A percentile compares a stretch with the other conserved stretches of the same genome.
Conservation (phyloP, 2,888 invertebrate genomes). For the Platerodrilus igneus region DNA sequence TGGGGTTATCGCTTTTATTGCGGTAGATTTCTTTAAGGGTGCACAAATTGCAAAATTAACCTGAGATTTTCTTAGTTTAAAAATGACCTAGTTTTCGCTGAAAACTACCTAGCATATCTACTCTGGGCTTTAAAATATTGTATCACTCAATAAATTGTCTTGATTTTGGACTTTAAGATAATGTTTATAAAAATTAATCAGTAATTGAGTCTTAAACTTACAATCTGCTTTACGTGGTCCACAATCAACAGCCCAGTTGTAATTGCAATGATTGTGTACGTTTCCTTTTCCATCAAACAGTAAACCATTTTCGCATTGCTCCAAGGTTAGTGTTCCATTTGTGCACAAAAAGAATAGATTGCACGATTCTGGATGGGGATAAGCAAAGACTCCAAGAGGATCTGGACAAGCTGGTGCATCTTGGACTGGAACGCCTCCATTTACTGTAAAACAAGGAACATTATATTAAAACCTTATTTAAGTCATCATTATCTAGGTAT, state of each 20-base stretch:
- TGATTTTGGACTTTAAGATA: no score
- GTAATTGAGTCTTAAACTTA: constrained; percentile 54
- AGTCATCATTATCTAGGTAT: no score
- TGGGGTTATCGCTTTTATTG: no score
- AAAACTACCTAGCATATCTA: no score
- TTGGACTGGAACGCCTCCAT: constrained; percentile 57
- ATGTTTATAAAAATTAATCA: not conserved
- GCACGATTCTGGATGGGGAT: constrained; percentile 82
- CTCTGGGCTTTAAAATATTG: no score
- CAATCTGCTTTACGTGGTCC: constrained; percentile 74
- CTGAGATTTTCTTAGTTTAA: no score
- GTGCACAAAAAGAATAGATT: constrained; percentile 88
- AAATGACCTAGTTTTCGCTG: no score
- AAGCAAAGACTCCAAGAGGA: constrained; percentile 73
- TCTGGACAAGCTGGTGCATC: constrained; percentile 76
- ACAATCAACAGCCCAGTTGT: constrained; percentile 88
- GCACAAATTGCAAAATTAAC: no score
- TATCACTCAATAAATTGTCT: no score
- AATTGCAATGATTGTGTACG: constrained; percentile 90
- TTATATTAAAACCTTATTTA: no score
- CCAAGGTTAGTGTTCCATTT: constrained; percentile 84
- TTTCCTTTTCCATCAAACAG: constrained; percentile 87
- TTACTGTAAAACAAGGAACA: constrained; percentile 48
- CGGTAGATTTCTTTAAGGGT: no score
- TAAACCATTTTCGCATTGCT: constrained; percentile 88